Base-by-base conservation (phyloP, 2,888 invertebrate genomes). In the Plebejus anna region DNA sequence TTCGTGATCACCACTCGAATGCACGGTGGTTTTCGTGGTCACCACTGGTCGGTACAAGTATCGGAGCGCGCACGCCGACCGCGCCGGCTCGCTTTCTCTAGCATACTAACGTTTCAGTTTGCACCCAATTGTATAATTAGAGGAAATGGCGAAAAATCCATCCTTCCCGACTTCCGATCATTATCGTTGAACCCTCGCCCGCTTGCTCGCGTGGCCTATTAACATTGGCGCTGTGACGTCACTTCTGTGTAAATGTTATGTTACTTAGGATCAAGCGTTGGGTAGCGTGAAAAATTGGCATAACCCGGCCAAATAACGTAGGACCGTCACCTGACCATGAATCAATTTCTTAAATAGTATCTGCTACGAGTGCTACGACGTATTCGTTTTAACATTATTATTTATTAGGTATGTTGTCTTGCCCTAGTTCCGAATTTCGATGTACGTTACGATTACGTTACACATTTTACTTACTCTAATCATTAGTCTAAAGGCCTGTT, bases 71-170 rank as follows among this genome's bases (percentile, higher is more conserved):
- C 51, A 73, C 73, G 47, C 36, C 55, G 73, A 71, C 51, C 73
- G 73, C 51, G 51, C 32, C 51, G 51, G 55, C 51, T 22, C 51
- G 73, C 73, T 73, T 73, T 73, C 73, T 55, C 73, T 32, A 55
- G 16, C 32, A 22, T 55, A 73, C 73, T 73, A 32, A 22, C 72
- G 73, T 73, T n/a, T n/a, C n/a, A n/a, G n/a, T n/a, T n/a, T 73
- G 73, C 73, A 32, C 47, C 28, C 72, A 28, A 22, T 7, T 28
- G 28, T 36, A 36, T 73, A 73, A 73, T 73, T 73, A 32, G 73
- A 73, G 73, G 73, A 73, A 73, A 28, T 73, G 73, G 73, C 73
- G 73, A 73, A 73, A 71, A 73, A 73, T 51, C 6, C 55, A 73
- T 73, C 73, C 73, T 73, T 73, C 71, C 71, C 71, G 71, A 16